Conservation (phyloP, 2,888 invertebrate genomes). For the Polyommatus icarus region DNA sequence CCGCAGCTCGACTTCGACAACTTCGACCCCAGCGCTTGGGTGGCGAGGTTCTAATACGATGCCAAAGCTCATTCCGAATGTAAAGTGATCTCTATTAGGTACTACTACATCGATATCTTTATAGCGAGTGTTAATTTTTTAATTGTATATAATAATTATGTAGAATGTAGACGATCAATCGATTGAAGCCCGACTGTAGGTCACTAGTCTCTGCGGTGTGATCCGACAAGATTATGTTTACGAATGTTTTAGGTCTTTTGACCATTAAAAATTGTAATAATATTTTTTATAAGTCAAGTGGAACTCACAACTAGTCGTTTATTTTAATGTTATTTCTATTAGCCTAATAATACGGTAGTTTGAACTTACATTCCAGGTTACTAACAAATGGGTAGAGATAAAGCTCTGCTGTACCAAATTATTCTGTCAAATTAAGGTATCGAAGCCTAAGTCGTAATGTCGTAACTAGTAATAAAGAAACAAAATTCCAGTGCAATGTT, state of each 20-base stretch:
- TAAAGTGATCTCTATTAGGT: not conserved
- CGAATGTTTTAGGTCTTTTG: not conserved
- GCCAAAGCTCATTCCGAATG: not conserved
- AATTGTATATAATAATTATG: not conserved
- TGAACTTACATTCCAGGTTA: not conserved
- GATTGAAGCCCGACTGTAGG: not conserved
- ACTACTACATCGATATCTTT: not conserved
- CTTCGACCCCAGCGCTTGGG: slow-evolving; percentile 71
- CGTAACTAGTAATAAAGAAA: not conserved
- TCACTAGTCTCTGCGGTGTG: not conserved
- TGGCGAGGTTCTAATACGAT: slow-evolving; percentile 59
- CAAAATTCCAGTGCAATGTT: not conserved
- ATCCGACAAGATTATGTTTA: not conserved
- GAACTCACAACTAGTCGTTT: not conserved
- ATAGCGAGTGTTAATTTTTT: not conserved
- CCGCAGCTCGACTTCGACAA: slow-evolving; percentile 64
- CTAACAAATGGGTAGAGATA: not conserved
- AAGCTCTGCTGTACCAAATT: not conserved
- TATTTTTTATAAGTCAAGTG: not conserved
- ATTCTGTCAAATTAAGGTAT: not conserved
- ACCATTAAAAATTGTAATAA: not conserved
- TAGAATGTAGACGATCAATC: not conserved
- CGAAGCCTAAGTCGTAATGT: not conserved
- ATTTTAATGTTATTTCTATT: not conserved
- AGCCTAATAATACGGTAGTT: not conserved